Evolutionary conservation across 2,113 vertebrate species (phyloP).

Genomic region (Clarias batrachus): DNA sequence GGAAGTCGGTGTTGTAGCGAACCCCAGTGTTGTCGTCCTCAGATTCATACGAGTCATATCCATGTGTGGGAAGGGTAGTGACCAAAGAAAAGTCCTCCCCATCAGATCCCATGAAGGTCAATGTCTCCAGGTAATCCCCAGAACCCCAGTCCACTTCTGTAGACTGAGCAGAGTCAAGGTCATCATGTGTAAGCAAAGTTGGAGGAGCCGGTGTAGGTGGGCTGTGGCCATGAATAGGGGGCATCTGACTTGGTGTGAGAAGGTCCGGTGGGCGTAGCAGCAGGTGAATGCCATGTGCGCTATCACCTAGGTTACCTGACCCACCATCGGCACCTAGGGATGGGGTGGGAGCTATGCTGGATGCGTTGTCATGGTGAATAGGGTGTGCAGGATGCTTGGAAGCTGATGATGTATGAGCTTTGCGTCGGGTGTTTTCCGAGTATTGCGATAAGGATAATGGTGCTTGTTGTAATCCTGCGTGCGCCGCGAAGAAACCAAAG

Average conservation of each 20-base stretch:
- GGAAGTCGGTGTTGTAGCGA: conserved; percentile 67
- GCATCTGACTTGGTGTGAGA: conserved; percentile 70
- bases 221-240: conserved; percentile 62
- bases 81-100: conserved; percentile 66
- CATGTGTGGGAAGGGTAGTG: conserved; percentile 67
- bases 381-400: conserved; percentile 42
- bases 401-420: conserved; percentile 22
- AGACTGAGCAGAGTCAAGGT: conserved; percentile 59
- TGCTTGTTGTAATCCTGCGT: conserved; percentile 41
- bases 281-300: conserved; percentile 76
- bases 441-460: conserved; percentile 46
- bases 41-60: conserved; percentile 68
- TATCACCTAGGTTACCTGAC: conserved; percentile 60
- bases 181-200: conserved; percentile 63
- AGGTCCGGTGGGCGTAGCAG: conserved; percentile 72
- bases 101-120: conserved; percentile 71
- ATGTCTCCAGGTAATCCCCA: conserved; percentile 81
- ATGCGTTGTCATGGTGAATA: conserved; percentile 50
- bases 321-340: conserved; percentile 37
- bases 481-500: conserved; percentile 31
- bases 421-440: conserved; percentile 31
- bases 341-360: conserved; percentile 49
- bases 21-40: conserved; percentile 50
- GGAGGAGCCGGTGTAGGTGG: conserved; percentile 73
- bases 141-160: conserved; percentile 80